phyloP scores from a whole-genome alignment of 1,140 invertebrate genomes.

The Drosophila subobscura region DNA sequence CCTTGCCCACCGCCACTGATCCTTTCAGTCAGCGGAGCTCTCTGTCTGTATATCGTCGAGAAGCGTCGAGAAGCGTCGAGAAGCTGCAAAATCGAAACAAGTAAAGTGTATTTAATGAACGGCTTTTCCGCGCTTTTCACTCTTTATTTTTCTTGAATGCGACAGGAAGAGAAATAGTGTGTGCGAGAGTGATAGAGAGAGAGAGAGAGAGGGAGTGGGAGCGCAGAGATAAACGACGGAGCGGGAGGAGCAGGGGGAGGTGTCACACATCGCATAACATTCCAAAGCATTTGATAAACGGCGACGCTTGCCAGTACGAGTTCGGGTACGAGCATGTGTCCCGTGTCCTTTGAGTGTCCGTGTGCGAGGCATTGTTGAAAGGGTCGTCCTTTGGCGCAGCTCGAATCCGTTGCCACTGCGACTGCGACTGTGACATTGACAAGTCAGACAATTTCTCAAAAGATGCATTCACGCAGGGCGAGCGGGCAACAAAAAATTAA shows the following conservation, averaged over 20 bases:
- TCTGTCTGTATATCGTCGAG: no score
- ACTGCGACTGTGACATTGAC: constrained; percentile 55
- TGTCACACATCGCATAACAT: constrained; percentile 46
- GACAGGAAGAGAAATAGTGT: neutral
- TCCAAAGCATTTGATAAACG: constrained; percentile 73
- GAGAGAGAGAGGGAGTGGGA: neutral
- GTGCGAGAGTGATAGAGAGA: neutral
- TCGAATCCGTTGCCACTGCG: constrained; percentile 19
- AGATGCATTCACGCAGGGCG: constrained; percentile 32
- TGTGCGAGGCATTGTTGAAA: constrained; percentile 29
- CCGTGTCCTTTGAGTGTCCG: constrained; percentile 10
- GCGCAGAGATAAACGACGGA: constrained; percentile 38
- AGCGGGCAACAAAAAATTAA: constrained; percentile 7
- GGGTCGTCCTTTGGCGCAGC: constrained; percentile 16
- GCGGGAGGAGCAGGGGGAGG: neutral
- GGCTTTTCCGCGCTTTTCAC: no score
- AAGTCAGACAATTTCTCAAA: constrained; percentile 69
- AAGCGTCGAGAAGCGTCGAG: no score
- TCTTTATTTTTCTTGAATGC: neutral
- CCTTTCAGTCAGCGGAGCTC: no score
- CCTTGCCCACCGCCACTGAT: neutral
- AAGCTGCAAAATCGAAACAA: constrained; percentile 8
- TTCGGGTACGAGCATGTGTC: neutral
- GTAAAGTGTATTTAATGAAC: no score
- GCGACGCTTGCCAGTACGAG: constrained; percentile 2